Base-by-base conservation (phyloP, 2,888 invertebrate species). In the Omphaloscelis lunosa region DNA sequence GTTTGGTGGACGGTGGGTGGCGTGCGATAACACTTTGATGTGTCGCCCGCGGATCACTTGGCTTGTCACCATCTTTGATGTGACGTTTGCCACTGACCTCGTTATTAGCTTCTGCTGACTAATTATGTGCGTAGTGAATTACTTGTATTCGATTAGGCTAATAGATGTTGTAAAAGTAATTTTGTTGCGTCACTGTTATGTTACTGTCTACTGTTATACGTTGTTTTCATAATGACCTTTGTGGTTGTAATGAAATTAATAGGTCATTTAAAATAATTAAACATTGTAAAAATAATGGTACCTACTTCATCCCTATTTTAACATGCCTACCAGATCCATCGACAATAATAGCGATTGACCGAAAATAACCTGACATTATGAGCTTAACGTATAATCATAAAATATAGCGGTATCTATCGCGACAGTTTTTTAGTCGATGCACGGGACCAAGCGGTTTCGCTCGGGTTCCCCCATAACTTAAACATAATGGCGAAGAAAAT, bases 1-100 rank as follows among this genome's bases (percentile, higher is more conserved):
- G 74, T 76, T 68, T 74, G 72, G 39, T 67, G 83, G 76, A 41
- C 15, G 34, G 17, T 27, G 34, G 61, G n/a, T 51, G 34, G 69
- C 23, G n/a, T 45, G 73, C 58, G 53, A 69, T 66, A 45, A 75
- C 72, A 71, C 77, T 77, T 85, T 85, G 83, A 86, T 68, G 83
- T 85, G 45, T 69, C 41, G 65, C 56, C 45, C 62, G 61, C 68
- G 72, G 72, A 70, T 70, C 58, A 73, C 62, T 70, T 62, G 41
- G 48, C 67, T 59, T 66, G 45, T 58, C 45, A 61, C n/a, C 73
- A 53, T 53, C 62, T 61, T 39, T 78, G 68, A 72, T 69, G 84
- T 65, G 72, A 62, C 66, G 56, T 39, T 41, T 20, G 62, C 34
- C 83, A 27, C 62, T 51, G 62, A 73, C n/a, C 62, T 73, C 70